Percentiles rank a stretch among this genome's conserved stretches.
These are phyloP conservation scores for Aleiodes sp. DNA, from an alignment of 1,140 invertebrate genomes.

Conservation along the genomic window DNA sequence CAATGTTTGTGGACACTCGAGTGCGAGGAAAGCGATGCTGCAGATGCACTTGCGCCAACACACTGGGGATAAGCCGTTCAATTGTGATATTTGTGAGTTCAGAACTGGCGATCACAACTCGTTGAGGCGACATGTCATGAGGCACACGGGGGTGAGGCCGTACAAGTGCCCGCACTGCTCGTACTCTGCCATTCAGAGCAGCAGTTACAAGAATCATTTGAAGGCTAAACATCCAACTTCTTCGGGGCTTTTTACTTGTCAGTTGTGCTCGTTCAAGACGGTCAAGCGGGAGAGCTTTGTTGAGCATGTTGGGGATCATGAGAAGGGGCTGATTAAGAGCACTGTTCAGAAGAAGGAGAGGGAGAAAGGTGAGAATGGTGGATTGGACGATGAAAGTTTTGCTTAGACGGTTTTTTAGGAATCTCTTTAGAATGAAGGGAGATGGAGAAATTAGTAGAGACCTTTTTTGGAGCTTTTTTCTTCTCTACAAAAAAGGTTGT, in stretches of 20 bases:
- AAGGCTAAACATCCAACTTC: slow-evolving; percentile 71
- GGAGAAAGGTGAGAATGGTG: slow-evolving; percentile 43
- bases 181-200: slow-evolving; percentile 76
- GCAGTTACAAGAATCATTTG: slow-evolving; percentile 75
- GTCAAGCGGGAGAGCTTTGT: slow-evolving; percentile 70
- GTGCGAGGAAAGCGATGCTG: slow-evolving; percentile 74
- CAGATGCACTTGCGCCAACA: slow-evolving; percentile 76
- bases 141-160: slow-evolving; percentile 74
- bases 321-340: slow-evolving; percentile 64
- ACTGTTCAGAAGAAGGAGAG: slow-evolving; percentile 34
- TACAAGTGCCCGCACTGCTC: slow-evolving; percentile 77
- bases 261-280: slow-evolving; percentile 69
- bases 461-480: too few species aligned
- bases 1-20: slow-evolving; percentile 78
- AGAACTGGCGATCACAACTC: slow-evolving; percentile 79
- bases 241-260: slow-evolving; percentile 69
- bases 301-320: slow-evolving; percentile 70
- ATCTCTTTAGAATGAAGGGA: too few species aligned
- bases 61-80: slow-evolving; percentile 80
- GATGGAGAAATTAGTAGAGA: too few species aligned
- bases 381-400: not conserved
- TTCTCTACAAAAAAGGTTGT: too few species aligned
- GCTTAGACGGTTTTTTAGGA: too few species aligned
- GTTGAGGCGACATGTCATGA: slow-evolving; percentile 76
- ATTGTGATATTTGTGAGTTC: slow-evolving; percentile 76